phyloP scores from a whole-genome alignment of 2,797 vertebrate genomes.

The Danio aesculapii region DNA sequence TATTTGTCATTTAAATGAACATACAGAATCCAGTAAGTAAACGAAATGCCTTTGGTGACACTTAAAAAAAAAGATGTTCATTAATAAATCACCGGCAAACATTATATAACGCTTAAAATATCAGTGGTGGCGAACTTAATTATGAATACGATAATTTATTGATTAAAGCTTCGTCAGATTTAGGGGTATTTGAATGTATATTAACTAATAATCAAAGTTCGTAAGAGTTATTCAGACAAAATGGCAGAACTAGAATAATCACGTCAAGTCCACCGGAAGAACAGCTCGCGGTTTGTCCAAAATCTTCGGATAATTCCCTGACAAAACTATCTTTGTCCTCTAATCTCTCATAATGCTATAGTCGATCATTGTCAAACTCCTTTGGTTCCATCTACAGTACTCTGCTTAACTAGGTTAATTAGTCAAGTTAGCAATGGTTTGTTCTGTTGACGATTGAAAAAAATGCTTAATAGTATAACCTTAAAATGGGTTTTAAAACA shows the following conservation, averaged over 20 bases:
- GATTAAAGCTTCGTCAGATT: background rate
- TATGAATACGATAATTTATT: background rate
- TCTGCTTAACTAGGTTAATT: too few species aligned
- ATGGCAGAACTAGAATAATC: slow-evolving; percentile 71
- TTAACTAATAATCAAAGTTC: background rate
- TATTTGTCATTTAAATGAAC: background rate
- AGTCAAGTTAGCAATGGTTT: too few species aligned
- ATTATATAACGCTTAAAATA: background rate
- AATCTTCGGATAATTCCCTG: slow-evolving; percentile 83
- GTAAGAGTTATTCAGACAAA: background rate
- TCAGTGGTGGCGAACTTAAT: too few species aligned
- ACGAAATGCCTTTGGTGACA: background rate
- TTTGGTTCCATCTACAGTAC: slow-evolving; percentile 69
- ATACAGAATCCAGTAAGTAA: background rate
- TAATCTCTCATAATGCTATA: slow-evolving; percentile 84
- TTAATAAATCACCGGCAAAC: background rate
- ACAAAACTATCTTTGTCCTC: slow-evolving; percentile 83
- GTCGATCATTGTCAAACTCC: slow-evolving; percentile 84
- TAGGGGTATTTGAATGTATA: background rate
- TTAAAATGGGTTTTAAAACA: too few species aligned
- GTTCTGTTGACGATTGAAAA: too few species aligned
- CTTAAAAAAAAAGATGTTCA: background rate
- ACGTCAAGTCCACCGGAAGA: slow-evolving; percentile 81
- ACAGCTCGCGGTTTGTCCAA: slow-evolving; percentile 75
- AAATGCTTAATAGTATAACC: too few species aligned